Conservation (phyloP, 2,113 vertebrate genomes). For the Urocynchramus pylzowi region DNA sequence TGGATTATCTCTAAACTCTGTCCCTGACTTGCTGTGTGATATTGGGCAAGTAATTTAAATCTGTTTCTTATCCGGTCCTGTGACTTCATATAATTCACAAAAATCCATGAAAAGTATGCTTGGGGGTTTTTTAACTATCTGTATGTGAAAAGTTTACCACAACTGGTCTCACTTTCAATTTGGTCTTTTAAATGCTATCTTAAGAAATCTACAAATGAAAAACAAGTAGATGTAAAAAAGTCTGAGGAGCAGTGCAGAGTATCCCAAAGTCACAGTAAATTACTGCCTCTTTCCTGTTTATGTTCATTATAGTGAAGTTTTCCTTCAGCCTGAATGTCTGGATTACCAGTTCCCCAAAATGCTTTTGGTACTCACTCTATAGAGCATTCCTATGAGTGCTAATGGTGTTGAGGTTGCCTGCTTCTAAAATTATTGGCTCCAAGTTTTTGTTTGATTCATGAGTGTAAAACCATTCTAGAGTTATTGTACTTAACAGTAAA, state of each 20-base stretch:
- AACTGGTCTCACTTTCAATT: background rate
- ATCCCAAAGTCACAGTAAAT: background rate
- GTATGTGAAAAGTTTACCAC: background rate
- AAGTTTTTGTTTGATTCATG: background rate
- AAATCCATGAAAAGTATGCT: background rate
- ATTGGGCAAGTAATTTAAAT: background rate
- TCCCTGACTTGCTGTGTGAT: background rate
- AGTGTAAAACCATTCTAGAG: background rate
- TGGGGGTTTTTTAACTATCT: background rate
- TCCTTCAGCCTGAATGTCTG: background rate
- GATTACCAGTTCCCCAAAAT: background rate
- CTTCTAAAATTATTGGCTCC: background rate
- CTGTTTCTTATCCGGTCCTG: background rate
- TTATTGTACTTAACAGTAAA: background rate
- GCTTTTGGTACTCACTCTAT: background rate
- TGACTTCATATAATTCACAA: background rate
- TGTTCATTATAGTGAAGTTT: background rate
- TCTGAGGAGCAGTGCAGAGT: background rate
- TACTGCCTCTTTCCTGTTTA: background rate
- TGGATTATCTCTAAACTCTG: background rate
- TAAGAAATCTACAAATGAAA: background rate
- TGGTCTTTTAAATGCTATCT: background rate
- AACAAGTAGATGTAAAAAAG: background rate
- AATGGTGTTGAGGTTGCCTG: background rate
- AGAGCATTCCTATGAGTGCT: background rate